phyloP scores from a whole-genome alignment of 2,888 invertebrate species.

The Drosophila infuscata region DNA sequence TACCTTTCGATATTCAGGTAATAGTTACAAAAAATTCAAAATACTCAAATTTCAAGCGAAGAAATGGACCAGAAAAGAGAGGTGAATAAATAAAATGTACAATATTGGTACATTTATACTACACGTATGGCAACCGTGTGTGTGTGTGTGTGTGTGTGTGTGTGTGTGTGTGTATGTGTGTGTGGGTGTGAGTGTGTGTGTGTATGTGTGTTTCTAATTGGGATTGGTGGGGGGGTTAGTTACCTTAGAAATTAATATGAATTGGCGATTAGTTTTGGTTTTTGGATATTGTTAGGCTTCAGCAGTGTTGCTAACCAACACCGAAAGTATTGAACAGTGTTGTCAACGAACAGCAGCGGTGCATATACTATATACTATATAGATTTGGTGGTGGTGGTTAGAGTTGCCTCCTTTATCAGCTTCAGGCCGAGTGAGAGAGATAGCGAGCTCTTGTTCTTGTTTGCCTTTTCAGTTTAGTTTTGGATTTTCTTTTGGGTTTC shows the following conservation, averaged over 20 bases:
- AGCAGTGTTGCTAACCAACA: constrained; percentile 51
- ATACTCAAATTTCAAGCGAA: constrained; percentile 1
- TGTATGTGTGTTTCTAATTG: constrained; percentile 32
- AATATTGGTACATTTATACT: neutral
- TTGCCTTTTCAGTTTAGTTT: constrained; percentile 10
- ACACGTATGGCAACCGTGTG: constrained; percentile 8
- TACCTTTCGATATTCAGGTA: neutral
- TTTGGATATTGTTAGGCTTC: constrained; percentile 53
- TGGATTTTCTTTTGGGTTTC: constrained; percentile 18
- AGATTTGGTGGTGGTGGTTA: constrained; percentile 21
- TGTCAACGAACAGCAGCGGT: constrained; percentile 42
- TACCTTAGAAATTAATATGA: constrained; percentile 79
- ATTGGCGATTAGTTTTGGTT: constrained; percentile 76
- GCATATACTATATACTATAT: constrained; percentile 33
- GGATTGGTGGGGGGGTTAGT: constrained; percentile 60
- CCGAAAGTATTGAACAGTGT: constrained; percentile 38
- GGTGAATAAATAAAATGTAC: neutral
- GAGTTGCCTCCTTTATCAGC: constrained; percentile 30
- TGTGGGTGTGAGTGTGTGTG: constrained; percentile 7
- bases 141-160: constrained; percentile 12
- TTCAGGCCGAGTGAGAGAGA: constrained; percentile 20
- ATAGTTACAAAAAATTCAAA: neutral
- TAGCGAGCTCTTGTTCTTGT: constrained; percentile 16
- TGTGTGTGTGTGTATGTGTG: constrained; percentile 5
- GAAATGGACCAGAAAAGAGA: neutral